Evolutionary conservation across 2,888 invertebrate species (phyloP).

Genomic region (Hyles lineata): DNA sequence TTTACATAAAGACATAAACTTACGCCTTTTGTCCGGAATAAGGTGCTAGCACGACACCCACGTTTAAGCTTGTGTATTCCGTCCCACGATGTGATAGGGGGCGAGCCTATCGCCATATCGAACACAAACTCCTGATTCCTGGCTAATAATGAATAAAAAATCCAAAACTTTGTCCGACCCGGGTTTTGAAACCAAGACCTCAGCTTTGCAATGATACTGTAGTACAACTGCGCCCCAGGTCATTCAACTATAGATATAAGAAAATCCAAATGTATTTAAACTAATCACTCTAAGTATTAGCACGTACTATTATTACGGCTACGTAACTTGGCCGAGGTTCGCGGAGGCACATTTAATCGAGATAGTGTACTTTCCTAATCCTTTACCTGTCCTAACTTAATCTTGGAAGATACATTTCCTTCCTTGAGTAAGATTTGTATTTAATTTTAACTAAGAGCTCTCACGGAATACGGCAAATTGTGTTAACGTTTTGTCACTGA

Average conservation of each 20-base stretch:
- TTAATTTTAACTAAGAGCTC: constrained; percentile 12
- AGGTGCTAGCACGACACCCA: no score
- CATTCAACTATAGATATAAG: neutral
- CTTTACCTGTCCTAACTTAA: constrained; percentile 19
- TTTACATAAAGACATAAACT: no score
- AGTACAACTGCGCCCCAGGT: no score
- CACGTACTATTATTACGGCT: neutral
- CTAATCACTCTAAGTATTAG: neutral
- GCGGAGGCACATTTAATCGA: neutral
- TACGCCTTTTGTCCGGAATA: no score
- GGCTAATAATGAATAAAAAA: no score
- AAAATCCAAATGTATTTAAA: neutral
- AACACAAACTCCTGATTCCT: no score
- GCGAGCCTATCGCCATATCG: no score
- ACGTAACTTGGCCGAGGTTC: neutral
- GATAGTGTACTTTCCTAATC: constrained; percentile 13
- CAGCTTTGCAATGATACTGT: no score
- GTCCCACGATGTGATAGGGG: no score
- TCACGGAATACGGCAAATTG: constrained; percentile 2
- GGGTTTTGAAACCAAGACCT: no score
- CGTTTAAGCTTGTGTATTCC: no score
- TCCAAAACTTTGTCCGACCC: no score
- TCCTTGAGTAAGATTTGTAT: constrained; percentile 9
- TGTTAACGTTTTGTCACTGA: neutral
- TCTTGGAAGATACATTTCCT: constrained; percentile 13